These are phyloP conservation scores for Apostichopus californicus DNA, from an alignment of 35 echinoderm and acorn worm genomes.

Conservation along the genomic window DNA sequence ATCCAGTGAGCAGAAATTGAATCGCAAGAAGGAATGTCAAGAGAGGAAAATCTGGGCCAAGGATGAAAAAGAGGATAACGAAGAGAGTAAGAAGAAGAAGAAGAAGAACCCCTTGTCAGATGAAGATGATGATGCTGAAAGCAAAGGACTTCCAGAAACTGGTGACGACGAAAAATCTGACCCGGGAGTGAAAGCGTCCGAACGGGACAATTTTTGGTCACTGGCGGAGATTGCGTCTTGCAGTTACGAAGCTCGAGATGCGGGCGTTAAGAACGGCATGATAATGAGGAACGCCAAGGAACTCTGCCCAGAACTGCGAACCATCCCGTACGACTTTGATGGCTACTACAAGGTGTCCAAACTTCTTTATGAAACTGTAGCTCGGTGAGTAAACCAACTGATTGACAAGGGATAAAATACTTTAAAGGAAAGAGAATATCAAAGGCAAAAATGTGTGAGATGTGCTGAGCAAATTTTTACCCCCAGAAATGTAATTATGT, in stretches of 20 bases:
- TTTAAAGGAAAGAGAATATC: too few relatives aligned
- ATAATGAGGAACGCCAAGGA: slow-evolving; percentile 89
- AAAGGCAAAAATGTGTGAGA: too few relatives aligned
- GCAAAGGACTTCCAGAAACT: not conserved
- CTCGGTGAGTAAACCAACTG: slow-evolving; percentile 60
- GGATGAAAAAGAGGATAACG: not conserved
- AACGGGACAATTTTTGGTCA: slow-evolving; percentile 71
- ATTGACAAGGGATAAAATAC: too few relatives aligned
- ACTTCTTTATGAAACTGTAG: slow-evolving; percentile 87
- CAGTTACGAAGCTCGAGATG: slow-evolving; percentile 89
- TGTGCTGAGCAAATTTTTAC: too few relatives aligned
- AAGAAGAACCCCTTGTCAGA: not conserved
- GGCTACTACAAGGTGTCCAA: slow-evolving; percentile 82
- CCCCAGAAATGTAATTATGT: too few relatives aligned
- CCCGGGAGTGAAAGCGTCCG: not conserved
- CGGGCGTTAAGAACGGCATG: slow-evolving; percentile 91
- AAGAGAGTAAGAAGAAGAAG: not conserved
- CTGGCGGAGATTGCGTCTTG: slow-evolving; percentile 95
- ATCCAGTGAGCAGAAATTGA: slow-evolving; percentile 42
- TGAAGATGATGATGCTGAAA: not conserved
- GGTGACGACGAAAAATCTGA: not conserved
- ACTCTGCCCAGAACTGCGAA: slow-evolving; percentile 85
- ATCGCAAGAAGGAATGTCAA: slow-evolving; percentile 62
- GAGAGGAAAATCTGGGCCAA: slow-evolving; percentile 50
- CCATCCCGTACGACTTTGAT: slow-evolving; percentile 99